A percentile compares a stretch with the other conserved stretches of the same genome.
These are phyloP conservation scores for Synodontis membranacea DNA, from an alignment of 2,113 vertebrate genomes.

Conservation along the genomic window DNA sequence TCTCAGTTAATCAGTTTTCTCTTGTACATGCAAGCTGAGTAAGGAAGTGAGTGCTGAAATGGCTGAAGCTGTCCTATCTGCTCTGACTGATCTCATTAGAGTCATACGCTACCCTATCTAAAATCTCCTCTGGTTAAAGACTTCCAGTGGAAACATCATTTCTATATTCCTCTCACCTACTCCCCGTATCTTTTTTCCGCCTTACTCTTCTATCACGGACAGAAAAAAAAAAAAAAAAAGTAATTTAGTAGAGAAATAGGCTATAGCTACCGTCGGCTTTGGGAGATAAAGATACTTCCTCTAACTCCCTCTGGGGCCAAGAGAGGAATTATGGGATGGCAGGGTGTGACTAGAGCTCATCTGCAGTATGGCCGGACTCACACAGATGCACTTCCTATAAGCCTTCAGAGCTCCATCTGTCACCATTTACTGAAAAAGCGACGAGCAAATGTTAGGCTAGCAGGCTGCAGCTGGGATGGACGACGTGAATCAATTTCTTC, in stretches of 20 bases:
- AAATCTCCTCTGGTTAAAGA: conserved; percentile 31
- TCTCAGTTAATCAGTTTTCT: background rate
- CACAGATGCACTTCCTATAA: conserved; percentile 39
- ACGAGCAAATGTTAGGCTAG: conserved; percentile 41
- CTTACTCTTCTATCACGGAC: conserved; percentile 31
- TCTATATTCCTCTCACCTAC: conserved; percentile 47
- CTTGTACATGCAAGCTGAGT: background rate
- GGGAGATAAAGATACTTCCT: conserved; percentile 47
- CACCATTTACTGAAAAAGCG: conserved; percentile 39
- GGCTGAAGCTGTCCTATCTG: background rate
- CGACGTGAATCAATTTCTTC: background rate
- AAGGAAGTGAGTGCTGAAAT: background rate
- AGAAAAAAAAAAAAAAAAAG: conserved; percentile 53
- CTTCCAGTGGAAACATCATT: conserved; percentile 33
- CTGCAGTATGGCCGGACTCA: conserved; percentile 49
- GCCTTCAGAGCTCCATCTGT: conserved; percentile 49
- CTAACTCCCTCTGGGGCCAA: conserved; percentile 45
- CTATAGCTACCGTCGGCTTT: conserved; percentile 2
- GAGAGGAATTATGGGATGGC: conserved; percentile 49
- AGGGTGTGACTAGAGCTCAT: conserved; percentile 50
- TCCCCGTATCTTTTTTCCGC: conserved; percentile 30
- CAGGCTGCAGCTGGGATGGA: conserved; percentile 13
- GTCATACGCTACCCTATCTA: background rate
- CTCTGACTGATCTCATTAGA: conserved; percentile 42
- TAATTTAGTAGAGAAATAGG: conserved; percentile 53